Evolutionary conservation across 2,113 vertebrate genomes (phyloP).

Genomic region (Perca schrenkii): DNA sequence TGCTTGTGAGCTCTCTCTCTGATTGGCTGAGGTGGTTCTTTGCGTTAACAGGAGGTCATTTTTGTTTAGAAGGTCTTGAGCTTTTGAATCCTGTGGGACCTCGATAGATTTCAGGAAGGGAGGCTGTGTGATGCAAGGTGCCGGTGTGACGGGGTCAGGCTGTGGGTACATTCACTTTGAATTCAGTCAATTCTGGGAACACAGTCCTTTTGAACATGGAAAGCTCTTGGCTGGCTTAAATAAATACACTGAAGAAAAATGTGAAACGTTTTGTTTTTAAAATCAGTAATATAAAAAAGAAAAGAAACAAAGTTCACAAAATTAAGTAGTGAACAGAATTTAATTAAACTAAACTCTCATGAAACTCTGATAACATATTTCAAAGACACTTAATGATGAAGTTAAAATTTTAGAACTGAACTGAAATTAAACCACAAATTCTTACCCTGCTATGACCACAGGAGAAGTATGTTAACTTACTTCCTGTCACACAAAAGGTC

Average conservation of each 20-base stretch:
- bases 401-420: neutral
- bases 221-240: neutral
- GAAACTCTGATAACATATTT: too few species aligned
- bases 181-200: slow-evolving; percentile 1
- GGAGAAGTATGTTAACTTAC: neutral
- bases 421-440: neutral
- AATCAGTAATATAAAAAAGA: too few species aligned
- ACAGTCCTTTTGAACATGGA: neutral
- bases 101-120: too few species aligned
- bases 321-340: too few species aligned
- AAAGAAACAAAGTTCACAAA: too few species aligned
- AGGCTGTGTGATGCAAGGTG: neutral
- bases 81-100: slow-evolving; percentile 5
- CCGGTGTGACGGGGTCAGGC: neutral
- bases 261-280: too few species aligned
- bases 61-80: slow-evolving; percentile 44
- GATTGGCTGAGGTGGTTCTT: slow-evolving; percentile 1
- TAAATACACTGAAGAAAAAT: too few species aligned
- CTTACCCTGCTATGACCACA: slow-evolving; percentile 23
- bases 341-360: too few species aligned
- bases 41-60: slow-evolving; percentile 28
- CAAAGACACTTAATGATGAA: neutral
- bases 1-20: neutral
- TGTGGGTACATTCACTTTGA: neutral
- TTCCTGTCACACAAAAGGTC: slow-evolving; percentile 6